phyloP scores from a whole-genome alignment of 2,113 vertebrate species.

The Entomyzon cyanotis region DNA sequence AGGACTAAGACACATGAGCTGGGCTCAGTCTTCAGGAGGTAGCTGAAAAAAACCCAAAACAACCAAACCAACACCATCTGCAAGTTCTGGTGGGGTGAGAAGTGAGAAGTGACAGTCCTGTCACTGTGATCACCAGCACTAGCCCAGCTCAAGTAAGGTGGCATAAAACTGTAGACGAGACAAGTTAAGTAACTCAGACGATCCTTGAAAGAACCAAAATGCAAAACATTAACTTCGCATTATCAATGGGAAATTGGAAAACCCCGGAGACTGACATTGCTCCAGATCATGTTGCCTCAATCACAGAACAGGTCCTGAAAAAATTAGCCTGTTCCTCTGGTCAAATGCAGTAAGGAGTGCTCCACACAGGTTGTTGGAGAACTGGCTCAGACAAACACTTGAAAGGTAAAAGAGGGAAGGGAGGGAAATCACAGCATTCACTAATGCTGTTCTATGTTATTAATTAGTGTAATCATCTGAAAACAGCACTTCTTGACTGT shows the following conservation, averaged over 20 bases:
- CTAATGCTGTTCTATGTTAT: not conserved
- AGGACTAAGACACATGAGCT: not conserved
- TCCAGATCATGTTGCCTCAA: not conserved
- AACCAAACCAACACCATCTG: not conserved
- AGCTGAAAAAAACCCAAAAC: not conserved
- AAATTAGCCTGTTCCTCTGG: not conserved
- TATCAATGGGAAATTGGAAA: not conserved
- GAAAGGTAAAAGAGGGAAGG: not conserved
- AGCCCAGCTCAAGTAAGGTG: not conserved
- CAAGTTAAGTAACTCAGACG: not conserved
- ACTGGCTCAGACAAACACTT: not conserved
- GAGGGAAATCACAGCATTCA: not conserved
- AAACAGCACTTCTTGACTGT: not conserved
- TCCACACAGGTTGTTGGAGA: not conserved
- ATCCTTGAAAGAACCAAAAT: not conserved
- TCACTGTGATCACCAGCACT: not conserved
- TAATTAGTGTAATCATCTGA: slow-evolving; percentile 2
- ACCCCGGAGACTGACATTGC: not conserved
- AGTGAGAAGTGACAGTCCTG: not conserved
- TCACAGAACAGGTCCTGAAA: not conserved
- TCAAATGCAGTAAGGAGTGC: not conserved
- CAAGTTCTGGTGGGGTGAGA: not conserved
- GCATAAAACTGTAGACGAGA: not conserved
- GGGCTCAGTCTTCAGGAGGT: not conserved
- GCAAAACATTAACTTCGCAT: not conserved